These are phyloP conservation scores for Spea hammondii DNA, from an alignment of 2,797 vertebrate genomes.

Conservation along the genomic window DNA sequence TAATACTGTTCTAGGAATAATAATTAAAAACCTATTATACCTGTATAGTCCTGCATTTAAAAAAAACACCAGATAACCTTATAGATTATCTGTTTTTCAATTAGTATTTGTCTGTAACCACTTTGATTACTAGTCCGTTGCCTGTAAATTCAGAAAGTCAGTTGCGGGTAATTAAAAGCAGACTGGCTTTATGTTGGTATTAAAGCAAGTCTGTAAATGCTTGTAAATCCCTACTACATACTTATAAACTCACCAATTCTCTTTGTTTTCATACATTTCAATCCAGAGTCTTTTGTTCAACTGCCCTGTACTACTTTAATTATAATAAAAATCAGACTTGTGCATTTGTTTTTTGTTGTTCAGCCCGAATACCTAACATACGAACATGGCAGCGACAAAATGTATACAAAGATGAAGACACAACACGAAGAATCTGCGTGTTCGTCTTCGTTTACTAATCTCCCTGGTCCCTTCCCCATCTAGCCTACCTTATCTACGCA, in stretches of 20 bases:
- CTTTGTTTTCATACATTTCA: slow-evolving; percentile 3
- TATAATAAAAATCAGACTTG: background rate
- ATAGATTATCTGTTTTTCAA: background rate
- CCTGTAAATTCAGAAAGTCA: background rate
- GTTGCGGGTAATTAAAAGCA: slow-evolving; percentile 6
- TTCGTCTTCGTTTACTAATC: too few relatives aligned
- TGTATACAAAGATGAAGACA: too few relatives aligned
- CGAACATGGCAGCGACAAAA: too few relatives aligned
- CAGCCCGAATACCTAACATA: too few relatives aligned
- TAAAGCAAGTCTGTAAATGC: background rate
- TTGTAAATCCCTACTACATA: background rate
- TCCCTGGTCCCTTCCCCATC: too few relatives aligned
- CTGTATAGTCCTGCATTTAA: background rate
- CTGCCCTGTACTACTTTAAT: slow-evolving; percentile 1
- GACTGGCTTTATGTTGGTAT: background rate
- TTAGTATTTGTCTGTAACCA: slow-evolving; percentile 1
- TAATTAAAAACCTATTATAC: too few relatives aligned
- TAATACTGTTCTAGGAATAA: too few relatives aligned
- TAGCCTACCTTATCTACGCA: too few relatives aligned
- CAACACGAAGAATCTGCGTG: too few relatives aligned
- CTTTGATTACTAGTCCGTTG: background rate
- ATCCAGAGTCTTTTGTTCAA: background rate
- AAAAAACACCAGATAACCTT: background rate
- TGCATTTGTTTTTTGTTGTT: too few relatives aligned
- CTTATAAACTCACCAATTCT: slow-evolving; percentile 5